Conservation (phyloP, 2,888 invertebrate genomes). For the Tetragnatha montana region DNA sequence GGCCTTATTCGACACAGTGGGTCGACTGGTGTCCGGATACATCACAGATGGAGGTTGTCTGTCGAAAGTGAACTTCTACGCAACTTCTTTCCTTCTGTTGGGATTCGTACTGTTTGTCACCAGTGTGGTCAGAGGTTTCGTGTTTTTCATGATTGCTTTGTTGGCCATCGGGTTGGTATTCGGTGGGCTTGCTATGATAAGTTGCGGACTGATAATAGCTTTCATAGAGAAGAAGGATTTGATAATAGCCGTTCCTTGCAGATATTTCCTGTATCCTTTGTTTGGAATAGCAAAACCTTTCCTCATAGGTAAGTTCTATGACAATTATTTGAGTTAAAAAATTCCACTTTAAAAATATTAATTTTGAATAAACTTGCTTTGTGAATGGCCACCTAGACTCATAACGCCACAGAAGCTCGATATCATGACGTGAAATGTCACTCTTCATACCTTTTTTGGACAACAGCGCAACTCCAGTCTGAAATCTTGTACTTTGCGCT, state of each 20-base stretch:
- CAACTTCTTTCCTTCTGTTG: background rate
- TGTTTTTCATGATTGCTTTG: background rate
- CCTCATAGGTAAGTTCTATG: background rate
- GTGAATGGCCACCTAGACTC: too few species aligned
- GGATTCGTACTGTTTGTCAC: background rate
- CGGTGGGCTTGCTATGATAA: background rate
- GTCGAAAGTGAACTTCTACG: background rate
- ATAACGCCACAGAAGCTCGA: too few species aligned
- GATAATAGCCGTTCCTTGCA: background rate
- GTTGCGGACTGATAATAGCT: background rate
- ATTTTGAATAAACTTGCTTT: too few species aligned
- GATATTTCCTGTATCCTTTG: background rate
- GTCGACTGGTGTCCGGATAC: slow-evolving; percentile 5
- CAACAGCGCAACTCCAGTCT: too few species aligned
- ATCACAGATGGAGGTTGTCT: slow-evolving; percentile 1
- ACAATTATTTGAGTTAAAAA: background rate
- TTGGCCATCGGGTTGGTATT: background rate
- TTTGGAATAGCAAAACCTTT: background rate
- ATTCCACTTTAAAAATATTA: too few species aligned
- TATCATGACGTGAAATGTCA: too few species aligned
- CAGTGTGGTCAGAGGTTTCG: background rate
- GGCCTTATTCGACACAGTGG: background rate
- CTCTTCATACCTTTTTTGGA: too few species aligned
- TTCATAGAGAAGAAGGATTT: background rate
- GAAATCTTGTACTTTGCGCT: too few species aligned